Conservation (phyloP, 2,113 vertebrate species). For the Vulpes ferrilata region DNA sequence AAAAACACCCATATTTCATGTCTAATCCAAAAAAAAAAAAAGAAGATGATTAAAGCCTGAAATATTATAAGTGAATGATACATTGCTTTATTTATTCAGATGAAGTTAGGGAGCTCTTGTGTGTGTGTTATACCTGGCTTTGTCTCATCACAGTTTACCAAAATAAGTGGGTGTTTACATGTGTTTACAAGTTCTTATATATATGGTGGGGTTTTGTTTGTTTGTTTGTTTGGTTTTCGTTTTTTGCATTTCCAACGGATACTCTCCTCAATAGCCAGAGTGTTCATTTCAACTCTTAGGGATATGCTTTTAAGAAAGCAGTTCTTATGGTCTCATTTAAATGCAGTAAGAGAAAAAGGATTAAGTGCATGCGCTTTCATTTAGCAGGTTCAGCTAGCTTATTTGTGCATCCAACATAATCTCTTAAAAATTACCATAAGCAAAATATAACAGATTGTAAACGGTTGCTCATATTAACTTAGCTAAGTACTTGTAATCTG, state of each 20-base stretch:
- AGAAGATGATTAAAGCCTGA: background rate
- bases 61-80: background rate
- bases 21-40: background rate
- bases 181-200: background rate
- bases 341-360: constrained; percentile 60
- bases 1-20: background rate
- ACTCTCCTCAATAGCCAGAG: background rate
- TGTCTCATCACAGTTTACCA: background rate
- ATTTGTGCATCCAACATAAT: constrained; percentile 75
- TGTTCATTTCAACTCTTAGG: background rate
- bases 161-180: background rate
- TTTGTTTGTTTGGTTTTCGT: too few relatives aligned
- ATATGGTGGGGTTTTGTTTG: too few relatives aligned
- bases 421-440: constrained; percentile 81
- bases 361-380: constrained; percentile 62
- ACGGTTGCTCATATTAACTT: constrained; percentile 80
- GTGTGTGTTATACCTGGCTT: background rate
- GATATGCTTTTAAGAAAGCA: constrained; percentile 21
- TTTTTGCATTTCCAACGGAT: background rate
- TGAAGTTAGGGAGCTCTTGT: background rate
- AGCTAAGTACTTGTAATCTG: constrained; percentile 81
- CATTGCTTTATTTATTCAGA: background rate
- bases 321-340: constrained; percentile 65
- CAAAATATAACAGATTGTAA: constrained; percentile 83
- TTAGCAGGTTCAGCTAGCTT: constrained; percentile 71